Evolutionary conservation across 2,113 vertebrate genomes (phyloP).

Genomic region (Accipiter cooperii): DNA sequence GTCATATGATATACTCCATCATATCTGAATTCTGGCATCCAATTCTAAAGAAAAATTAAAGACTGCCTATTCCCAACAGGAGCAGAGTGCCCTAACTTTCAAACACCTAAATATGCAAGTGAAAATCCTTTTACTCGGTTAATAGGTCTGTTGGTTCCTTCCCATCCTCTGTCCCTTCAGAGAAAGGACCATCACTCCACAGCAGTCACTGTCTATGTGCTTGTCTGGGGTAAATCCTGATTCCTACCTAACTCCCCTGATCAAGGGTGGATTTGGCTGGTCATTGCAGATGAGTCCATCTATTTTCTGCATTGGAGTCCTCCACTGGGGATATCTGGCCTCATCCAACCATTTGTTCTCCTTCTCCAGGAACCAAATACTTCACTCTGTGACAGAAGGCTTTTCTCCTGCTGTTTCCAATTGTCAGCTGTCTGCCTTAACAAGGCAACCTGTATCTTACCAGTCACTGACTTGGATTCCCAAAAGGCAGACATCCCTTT

Average conservation of each 20-base stretch:
- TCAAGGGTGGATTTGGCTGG: not conserved
- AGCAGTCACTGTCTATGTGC: not conserved
- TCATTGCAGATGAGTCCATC: not conserved
- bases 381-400: not conserved
- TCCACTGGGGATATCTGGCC: not conserved
- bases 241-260: not conserved
- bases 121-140: not conserved
- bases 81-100: not conserved
- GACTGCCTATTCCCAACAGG: not conserved
- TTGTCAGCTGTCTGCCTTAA: not conserved
- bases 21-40: not conserved
- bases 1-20: too few relatives aligned
- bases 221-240: not conserved
- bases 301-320: not conserved
- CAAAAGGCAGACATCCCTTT: not conserved
- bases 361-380: not conserved
- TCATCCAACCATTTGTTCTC: not conserved
- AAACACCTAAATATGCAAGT: not conserved
- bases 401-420: not conserved
- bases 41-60: not conserved
- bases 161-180: not conserved
- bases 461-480: not conserved
- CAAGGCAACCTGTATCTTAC: not conserved
- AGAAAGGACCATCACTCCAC: not conserved
- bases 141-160: not conserved